phyloP scores from a whole-genome alignment of 2,797 vertebrate species.

The Florisuga fusca region DNA sequence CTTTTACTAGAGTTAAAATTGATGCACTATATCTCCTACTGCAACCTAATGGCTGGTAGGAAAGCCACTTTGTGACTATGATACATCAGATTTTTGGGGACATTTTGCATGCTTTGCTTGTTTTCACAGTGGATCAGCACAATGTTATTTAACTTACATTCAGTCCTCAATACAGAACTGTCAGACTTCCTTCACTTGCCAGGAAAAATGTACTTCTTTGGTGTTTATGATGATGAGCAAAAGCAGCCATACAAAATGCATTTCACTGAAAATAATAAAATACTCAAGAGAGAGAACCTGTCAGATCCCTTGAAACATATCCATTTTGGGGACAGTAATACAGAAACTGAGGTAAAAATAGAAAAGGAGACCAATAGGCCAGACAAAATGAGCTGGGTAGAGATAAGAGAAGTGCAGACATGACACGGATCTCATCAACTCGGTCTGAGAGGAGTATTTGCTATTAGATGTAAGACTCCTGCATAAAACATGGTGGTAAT shows the following conservation, averaged over 20 bases:
- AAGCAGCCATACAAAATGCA: background rate
- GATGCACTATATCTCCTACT: background rate
- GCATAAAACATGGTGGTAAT: slow-evolving; percentile 38
- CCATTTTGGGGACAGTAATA: background rate
- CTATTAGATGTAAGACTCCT: background rate
- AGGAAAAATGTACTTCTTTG: background rate
- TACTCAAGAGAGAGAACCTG: background rate
- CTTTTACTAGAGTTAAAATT: background rate
- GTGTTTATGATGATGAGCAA: background rate
- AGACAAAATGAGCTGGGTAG: background rate
- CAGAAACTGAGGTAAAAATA: slow-evolving; percentile 5
- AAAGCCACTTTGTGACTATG: background rate
- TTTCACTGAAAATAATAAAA: slow-evolving; percentile 20
- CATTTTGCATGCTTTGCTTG: background rate
- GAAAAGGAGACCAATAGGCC: background rate
- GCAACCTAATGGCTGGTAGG: background rate
- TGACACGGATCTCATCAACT: background rate
- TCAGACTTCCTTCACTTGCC: background rate
- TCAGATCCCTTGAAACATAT: background rate
- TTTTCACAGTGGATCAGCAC: background rate
- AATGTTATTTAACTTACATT: background rate
- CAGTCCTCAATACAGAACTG: background rate
- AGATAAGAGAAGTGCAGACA: background rate
- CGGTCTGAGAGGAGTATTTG: background rate
- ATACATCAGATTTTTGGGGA: background rate